These are phyloP conservation scores for Drosophila yakuba DNA, from an alignment of 1,140 invertebrate species.

Conservation along the genomic window DNA sequence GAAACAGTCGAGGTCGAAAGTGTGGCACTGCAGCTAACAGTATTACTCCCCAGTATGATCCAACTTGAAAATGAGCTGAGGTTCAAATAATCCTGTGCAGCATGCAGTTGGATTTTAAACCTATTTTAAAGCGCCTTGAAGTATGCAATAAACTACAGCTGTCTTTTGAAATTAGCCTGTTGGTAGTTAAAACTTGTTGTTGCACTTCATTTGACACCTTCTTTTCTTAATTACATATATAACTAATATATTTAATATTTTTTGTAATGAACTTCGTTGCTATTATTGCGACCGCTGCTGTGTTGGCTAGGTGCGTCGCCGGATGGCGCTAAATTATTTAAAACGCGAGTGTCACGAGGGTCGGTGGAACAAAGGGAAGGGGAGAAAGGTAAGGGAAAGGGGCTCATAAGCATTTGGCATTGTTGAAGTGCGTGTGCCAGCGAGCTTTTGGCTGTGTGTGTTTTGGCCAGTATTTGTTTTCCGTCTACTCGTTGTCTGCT, in stretches of 20 bases:
- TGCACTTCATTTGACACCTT: too few relatives aligned
- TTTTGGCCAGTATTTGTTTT: slow-evolving; percentile 60
- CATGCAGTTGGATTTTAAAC: too few relatives aligned
- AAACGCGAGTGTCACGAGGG: slow-evolving; percentile 16
- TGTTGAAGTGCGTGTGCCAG: slow-evolving; percentile 24
- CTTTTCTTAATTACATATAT: too few relatives aligned
- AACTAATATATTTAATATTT: too few relatives aligned
- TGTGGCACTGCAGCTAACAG: not conserved
- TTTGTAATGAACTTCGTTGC: too few relatives aligned
- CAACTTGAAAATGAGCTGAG: too few relatives aligned
- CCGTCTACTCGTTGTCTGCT: slow-evolving; percentile 68
- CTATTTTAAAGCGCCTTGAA: too few relatives aligned
- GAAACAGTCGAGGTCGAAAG: not conserved
- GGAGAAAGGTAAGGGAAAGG: not conserved
- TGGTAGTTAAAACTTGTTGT: too few relatives aligned
- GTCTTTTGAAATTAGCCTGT: too few relatives aligned
- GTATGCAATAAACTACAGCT: too few relatives aligned
- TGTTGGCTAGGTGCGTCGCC: slow-evolving; percentile 2
- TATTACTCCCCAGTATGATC: too few relatives aligned
- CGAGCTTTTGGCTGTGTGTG: slow-evolving; percentile 4
- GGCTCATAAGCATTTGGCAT: slow-evolving; percentile 40
- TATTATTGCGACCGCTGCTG: slow-evolving; percentile 1
- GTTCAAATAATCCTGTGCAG: too few relatives aligned
- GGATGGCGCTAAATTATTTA: slow-evolving; percentile 66
- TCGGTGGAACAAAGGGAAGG: not conserved